Conservation (phyloP, 2,113 vertebrate genomes). For the Oryzias celebensis region DNA sequence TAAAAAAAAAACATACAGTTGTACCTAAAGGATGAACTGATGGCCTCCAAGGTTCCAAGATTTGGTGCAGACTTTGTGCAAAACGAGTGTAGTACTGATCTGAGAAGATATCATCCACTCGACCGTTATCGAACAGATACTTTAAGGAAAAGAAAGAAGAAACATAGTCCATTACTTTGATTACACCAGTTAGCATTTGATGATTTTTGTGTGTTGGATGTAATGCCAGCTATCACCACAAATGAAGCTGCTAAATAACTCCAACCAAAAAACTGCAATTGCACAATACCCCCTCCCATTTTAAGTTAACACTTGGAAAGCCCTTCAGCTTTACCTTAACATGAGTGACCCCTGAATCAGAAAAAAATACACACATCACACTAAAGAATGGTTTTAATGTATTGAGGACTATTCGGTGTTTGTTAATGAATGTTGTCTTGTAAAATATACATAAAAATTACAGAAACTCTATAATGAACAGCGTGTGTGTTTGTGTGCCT, state of each 20-base stretch:
- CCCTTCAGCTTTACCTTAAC: no score
- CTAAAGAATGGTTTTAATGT: no score
- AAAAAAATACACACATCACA: no score
- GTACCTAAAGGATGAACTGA: slow-evolving; percentile 92
- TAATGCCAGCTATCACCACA: background rate
- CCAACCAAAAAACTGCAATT: no score
- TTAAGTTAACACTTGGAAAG: no score
- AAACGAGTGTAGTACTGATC: slow-evolving; percentile 75
- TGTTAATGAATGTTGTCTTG: background rate
- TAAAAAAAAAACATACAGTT: slow-evolving; percentile 14
- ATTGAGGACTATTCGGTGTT: no score
- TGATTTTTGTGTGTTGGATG: background rate
- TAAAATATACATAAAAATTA: background rate
- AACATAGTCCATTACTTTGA: background rate
- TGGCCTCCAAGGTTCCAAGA: slow-evolving; percentile 91
- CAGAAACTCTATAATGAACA: background rate
- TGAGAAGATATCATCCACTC: slow-evolving; percentile 84
- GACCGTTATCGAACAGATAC: slow-evolving; percentile 74
- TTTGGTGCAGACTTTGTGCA: slow-evolving; percentile 92
- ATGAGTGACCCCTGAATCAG: no score
- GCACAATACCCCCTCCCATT: no score
- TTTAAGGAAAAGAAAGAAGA: slow-evolving; percentile 52
- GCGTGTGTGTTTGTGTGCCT: background rate
- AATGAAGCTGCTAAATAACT: no score
- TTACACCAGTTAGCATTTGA: background rate